Base-by-base conservation (phyloP, 1,140 invertebrate species). In the Trichoplusia ni region DNA sequence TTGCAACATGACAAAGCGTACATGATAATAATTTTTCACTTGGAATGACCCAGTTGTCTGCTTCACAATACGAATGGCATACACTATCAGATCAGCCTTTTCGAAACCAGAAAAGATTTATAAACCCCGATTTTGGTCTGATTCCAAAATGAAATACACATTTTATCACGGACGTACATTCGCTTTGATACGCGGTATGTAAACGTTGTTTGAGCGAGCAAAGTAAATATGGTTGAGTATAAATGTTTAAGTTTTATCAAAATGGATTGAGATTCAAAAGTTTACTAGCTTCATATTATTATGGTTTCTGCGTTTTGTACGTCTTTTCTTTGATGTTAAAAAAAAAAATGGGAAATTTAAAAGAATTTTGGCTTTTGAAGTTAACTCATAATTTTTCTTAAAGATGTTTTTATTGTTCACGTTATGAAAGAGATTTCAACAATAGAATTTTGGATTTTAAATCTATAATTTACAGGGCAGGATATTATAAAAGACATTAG, bases 11-110 rank as follows among this genome's bases (percentile, higher is more conserved):
- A 18, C 16, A 67, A 62, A 46, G 35, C 23, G 37, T 49, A 63
- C 23, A 60, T 58, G 59, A 62, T 64, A 63, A 67, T 64, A 69
- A 66, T 73, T 77, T 71, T 62, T 71, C 53, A 53, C 65, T 64
- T 40, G 42, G 46, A 62, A 67, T 67, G 49, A 64, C 51, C 23
- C 23, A 33, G 46, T 53, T 64, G 54, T 61, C 35, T 59, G 21
- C 11, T 37, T 60, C 14, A 33, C 25, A 13, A 46, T 47, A 8
- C 38, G 40, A 62, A 62, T 47, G 13, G n/a, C 46, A 63, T 62
- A 33, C 42, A 25, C 19, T 65, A 65, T 73, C 64, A 61, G 65
- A 71, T 75, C 37, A 47, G 53, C 53, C 33, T 60, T 51, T 60
- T 65, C 37, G 19, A 42, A 59, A 64, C 60, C 54, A 11, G 53